Conservation (phyloP, 2,113 vertebrate genomes). For the Burhinus bistriatus region DNA sequence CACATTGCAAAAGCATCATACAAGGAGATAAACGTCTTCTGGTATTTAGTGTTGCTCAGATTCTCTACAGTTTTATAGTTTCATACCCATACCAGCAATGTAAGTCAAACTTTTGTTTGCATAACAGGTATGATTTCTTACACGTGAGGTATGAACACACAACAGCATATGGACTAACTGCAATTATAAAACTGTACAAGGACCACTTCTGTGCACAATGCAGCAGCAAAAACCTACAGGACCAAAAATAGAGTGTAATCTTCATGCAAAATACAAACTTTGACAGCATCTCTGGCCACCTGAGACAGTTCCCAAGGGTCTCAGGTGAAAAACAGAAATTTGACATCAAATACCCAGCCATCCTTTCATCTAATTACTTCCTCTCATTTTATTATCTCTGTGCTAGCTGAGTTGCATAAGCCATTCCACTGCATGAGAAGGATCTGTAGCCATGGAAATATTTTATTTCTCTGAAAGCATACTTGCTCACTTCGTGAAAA, state of each 20-base stretch:
- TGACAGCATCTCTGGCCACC: neutral
- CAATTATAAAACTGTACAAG: neutral
- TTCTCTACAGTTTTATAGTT: neutral
- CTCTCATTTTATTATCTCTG: slow-evolving; percentile 39
- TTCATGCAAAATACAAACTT: neutral
- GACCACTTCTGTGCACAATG: neutral
- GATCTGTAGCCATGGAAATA: slow-evolving; percentile 65
- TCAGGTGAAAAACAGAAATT: neutral
- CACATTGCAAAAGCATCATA: neutral
- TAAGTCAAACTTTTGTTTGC: neutral
- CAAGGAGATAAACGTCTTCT: neutral
- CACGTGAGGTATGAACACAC: neutral
- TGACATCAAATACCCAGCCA: slow-evolving; percentile 22
- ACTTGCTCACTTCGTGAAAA: slow-evolving; percentile 27
- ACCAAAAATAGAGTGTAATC: neutral
- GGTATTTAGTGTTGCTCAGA: rapidly evolving
- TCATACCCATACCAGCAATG: neutral
- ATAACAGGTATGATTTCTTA: neutral
- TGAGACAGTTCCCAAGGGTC: neutral
- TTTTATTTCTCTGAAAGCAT: slow-evolving; percentile 15
- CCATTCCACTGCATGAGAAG: neutral
- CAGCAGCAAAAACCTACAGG: neutral
- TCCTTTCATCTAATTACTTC: slow-evolving; percentile 48
- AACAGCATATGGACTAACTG: neutral
- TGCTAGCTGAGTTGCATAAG: slow-evolving; percentile 4